These are phyloP conservation scores for Benthosema pterotum DNA, from an alignment of 2,797 vertebrate genomes.

Conservation along the genomic window DNA sequence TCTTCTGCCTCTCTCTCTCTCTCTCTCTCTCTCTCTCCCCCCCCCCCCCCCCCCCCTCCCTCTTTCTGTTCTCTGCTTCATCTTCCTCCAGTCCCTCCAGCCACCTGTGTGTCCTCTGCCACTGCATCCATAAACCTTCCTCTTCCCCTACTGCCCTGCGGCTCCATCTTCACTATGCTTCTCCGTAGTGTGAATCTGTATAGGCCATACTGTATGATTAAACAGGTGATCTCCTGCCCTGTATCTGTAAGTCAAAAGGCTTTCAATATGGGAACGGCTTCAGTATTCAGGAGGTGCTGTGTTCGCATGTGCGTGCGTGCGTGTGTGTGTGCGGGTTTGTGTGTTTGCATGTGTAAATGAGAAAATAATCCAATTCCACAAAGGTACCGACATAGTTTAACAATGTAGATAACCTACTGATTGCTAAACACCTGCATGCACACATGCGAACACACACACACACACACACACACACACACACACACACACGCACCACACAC, in stretches of 20 bases:
- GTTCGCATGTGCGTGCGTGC: neutral
- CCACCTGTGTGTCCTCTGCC: too few relatives aligned
- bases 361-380: too few relatives aligned
- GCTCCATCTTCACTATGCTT: neutral
- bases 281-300: neutral
- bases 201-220: too few relatives aligned
- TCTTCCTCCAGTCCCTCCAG: neutral
- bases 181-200: neutral
- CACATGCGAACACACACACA: neutral
- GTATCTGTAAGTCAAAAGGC: too few relatives aligned
- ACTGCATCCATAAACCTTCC: too few relatives aligned
- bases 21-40: neutral
- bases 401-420: too few relatives aligned
- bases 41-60: too few relatives aligned
- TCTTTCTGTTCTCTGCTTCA: neutral
- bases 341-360: too few relatives aligned
- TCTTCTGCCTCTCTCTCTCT: neutral
- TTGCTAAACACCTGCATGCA: too few relatives aligned
- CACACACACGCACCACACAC: neutral
- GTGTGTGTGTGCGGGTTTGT: neutral
- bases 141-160: neutral
- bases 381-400: too few relatives aligned
- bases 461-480: conserved; percentile 8
- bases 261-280: too few relatives aligned
- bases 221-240: too few relatives aligned